Evolutionary conservation across 2,113 vertebrate species (phyloP), one percentile per base, ranked within the genome.

Genomic region (Sylvietta virens): DNA sequence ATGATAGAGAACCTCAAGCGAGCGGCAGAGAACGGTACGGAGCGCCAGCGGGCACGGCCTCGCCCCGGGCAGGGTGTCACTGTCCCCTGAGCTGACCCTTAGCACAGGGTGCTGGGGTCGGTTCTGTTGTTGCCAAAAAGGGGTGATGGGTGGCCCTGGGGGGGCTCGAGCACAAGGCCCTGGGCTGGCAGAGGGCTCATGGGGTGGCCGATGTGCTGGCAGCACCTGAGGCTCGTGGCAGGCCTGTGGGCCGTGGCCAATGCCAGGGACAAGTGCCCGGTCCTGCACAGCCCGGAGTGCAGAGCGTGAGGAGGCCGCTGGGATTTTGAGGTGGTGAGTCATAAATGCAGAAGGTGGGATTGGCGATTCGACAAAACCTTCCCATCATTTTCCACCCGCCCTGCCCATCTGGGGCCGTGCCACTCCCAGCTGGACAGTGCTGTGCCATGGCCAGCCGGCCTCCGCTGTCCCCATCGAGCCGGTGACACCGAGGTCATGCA

Each of bases 1-100:
- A 99, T 99, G 98, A 98, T 99, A 71, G 99, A 99, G 97, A 99
- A 99, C 98, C 99, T 99, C 92, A 99, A 99, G 95, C 97, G 99
- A 28, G 99, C 99, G 1, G 99, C 99, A 0, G 99, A 99, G 97
- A 99, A 99, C 18, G 99, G 99, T 99, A 98, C 40, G 98, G 79
- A 89, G 44, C 16, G 22, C 47, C 53, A 1, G 3, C 8, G 45
- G 51, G 6, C 15, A 0, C 0, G 16, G 82, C 57, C 54, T 37
- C 2, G 0, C 15, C 44, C n/a, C 1, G 1, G 0, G 48, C 22
- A 0, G 22, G 33, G 71, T 5, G 10, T 12, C 61, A 3, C 51
- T 14, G 65, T 42, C 7, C 47, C 62, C n/a, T 0, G 1, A 0
- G 2, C 70, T 13, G 13, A 10, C 5, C 33, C 48, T 27, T 3